Conservation (phyloP, 2,797 vertebrate genomes). For the Squalus acanthias region DNA sequence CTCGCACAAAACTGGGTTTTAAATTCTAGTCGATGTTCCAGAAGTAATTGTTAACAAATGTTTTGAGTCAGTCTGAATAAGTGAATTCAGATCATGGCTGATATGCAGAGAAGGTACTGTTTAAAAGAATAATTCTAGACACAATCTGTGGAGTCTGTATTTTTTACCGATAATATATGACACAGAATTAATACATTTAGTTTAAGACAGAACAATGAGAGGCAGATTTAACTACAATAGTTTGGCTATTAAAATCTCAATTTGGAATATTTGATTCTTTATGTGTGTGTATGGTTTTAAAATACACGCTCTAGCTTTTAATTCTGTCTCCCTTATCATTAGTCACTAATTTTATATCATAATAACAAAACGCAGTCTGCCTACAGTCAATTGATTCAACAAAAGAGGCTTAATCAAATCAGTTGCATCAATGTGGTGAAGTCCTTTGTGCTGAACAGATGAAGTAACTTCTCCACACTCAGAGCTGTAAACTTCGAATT, state of each 20-base stretch:
- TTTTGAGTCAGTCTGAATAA: neutral
- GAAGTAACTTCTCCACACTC: constrained; percentile 43
- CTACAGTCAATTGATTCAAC: neutral
- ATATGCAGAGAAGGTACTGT: neutral
- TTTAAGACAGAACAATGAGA: neutral
- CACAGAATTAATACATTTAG: neutral
- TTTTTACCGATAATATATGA: neutral
- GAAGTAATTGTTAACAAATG: neutral
- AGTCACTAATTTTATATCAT: neutral
- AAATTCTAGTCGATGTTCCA: too few species aligned
- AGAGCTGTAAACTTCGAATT: too few species aligned
- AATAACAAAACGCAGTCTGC: neutral
- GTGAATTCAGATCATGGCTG: neutral
- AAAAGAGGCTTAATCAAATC: neutral
- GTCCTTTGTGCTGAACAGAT: constrained; percentile 46
- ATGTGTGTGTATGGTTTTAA: neutral
- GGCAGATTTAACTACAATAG: neutral
- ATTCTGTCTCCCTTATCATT: neutral
- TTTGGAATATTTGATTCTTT: neutral
- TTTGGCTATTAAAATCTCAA: neutral
- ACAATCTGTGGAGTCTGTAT: neutral
- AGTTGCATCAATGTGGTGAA: constrained; percentile 40
- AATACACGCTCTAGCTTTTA: neutral
- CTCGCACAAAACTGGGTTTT: too few species aligned
- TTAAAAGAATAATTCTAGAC: neutral